Percentiles rank a stretch among this genome's conserved stretches.
phyloP scores from a whole-genome alignment of 2,888 invertebrate genomes.

The Podotricha telesiphe region DNA sequence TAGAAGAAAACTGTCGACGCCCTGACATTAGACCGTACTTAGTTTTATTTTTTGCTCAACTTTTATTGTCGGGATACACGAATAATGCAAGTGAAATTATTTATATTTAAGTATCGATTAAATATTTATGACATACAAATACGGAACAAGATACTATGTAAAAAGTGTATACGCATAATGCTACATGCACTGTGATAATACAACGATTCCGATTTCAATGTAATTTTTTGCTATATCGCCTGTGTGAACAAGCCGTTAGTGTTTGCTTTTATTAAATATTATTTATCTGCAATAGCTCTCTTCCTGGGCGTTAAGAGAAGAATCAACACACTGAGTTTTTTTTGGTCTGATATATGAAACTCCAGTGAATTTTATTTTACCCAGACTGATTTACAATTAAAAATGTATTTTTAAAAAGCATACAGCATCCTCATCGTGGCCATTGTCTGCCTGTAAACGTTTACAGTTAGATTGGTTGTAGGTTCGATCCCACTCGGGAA shows the following conservation, averaged over 20 bases:
- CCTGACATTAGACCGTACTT: conserved; percentile 60
- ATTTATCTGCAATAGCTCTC: background rate
- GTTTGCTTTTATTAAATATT: conserved; percentile 6
- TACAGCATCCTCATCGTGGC: too few species aligned
- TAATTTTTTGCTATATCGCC: conserved; percentile 20
- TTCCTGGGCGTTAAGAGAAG: background rate
- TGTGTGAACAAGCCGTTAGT: conserved; percentile 28
- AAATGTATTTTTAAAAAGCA: too few species aligned
- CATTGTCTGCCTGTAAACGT: too few species aligned
- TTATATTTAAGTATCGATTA: conserved; percentile 30
- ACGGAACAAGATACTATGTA: conserved; percentile 26
- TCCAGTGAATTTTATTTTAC: background rate
- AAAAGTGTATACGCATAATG: conserved; percentile 32
- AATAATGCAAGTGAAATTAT: conserved; percentile 27
- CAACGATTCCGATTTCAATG: conserved; percentile 25
- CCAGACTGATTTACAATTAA: too few species aligned
- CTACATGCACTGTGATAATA: conserved; percentile 33
- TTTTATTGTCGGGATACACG: conserved; percentile 57
- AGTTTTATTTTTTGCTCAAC: conserved; percentile 61
- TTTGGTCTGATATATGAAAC: background rate
- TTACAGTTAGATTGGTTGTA: too few species aligned
- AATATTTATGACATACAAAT: conserved; percentile 40
- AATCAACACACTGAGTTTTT: background rate
- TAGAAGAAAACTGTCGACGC: conserved; percentile 61
- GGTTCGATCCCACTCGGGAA: too few species aligned